Evolutionary conservation across 2,888 invertebrate genomes (phyloP).

Genomic region (Diachrysia chrysitis): DNA sequence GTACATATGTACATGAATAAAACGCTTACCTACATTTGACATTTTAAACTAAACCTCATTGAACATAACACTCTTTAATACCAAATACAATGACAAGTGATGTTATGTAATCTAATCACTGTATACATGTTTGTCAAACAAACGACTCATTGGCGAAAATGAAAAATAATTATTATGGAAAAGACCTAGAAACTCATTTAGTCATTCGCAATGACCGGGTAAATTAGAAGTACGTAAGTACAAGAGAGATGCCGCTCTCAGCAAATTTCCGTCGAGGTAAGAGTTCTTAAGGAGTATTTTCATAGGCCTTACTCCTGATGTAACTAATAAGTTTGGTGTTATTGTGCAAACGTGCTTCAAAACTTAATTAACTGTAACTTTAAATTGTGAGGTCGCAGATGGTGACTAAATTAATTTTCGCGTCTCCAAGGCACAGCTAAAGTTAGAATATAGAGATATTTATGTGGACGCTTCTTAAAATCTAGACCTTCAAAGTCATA

Average conservation of each 20-base stretch:
- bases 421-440: too few species aligned
- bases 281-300: slow-evolving; percentile 22
- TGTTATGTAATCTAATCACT: not conserved
- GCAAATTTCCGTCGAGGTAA: slow-evolving; percentile 80
- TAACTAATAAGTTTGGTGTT: not conserved
- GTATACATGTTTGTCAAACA: slow-evolving; percentile 19
- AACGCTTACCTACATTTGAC: too few species aligned
- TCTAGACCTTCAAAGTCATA: too few species aligned
- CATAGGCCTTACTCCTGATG: not conserved
- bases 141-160: slow-evolving; percentile 5
- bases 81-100: not conserved
- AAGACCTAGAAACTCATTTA: slow-evolving; percentile 6
- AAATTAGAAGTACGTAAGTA: slow-evolving; percentile 40
- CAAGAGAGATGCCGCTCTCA: slow-evolving; percentile 76
- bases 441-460: too few species aligned
- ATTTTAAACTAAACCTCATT: not conserved
- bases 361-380: not conserved
- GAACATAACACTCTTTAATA: too few species aligned
- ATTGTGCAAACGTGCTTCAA: not conserved
- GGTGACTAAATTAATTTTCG: not conserved
- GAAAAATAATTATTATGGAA: slow-evolving; percentile 7
- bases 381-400: not conserved
- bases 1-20: too few species aligned
- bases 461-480: too few species aligned
- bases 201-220: slow-evolving; percentile 24